Conservation (phyloP, 2,113 vertebrate species). For the Rhea pennata region DNA sequence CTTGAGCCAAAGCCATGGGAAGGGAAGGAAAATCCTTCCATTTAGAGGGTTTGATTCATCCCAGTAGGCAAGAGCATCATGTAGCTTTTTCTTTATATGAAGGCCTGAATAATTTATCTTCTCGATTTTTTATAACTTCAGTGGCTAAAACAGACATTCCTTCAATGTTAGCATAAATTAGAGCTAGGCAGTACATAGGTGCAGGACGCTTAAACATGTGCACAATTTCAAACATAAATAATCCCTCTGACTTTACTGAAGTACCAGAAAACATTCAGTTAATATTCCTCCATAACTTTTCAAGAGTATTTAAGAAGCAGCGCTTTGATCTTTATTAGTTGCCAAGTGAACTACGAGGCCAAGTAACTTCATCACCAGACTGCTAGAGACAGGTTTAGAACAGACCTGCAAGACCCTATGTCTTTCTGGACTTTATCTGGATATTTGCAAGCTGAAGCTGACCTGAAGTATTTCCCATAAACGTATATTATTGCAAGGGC, state of each 20-base stretch:
- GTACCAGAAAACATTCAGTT: neutral
- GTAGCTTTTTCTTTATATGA: neutral
- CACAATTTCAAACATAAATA: slow-evolving; percentile 30
- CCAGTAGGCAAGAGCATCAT: neutral
- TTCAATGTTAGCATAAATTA: neutral
- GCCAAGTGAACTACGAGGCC: neutral
- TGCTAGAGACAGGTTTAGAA: neutral
- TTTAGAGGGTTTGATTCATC: neutral
- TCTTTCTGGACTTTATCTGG: neutral
- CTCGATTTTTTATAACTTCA: slow-evolving; percentile 43
- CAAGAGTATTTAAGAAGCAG: neutral
- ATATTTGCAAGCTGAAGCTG: neutral
- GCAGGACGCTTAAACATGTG: neutral
- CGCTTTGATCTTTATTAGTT: slow-evolving; percentile 50
- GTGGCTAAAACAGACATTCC: neutral
- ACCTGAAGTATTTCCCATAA: neutral
- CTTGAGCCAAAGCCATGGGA: neutral
- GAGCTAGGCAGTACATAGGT: neutral
- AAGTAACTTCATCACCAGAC: neutral
- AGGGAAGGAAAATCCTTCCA: neutral
- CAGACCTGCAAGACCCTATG: fast-evolving
- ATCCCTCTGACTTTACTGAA: neutral
- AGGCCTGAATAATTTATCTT: slow-evolving; percentile 17
- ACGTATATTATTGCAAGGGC: neutral
- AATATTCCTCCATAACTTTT: neutral